These are phyloP conservation scores for Galago senegalensis DNA, from an alignment of 2,797 vertebrate species.

Conservation along the genomic window DNA sequence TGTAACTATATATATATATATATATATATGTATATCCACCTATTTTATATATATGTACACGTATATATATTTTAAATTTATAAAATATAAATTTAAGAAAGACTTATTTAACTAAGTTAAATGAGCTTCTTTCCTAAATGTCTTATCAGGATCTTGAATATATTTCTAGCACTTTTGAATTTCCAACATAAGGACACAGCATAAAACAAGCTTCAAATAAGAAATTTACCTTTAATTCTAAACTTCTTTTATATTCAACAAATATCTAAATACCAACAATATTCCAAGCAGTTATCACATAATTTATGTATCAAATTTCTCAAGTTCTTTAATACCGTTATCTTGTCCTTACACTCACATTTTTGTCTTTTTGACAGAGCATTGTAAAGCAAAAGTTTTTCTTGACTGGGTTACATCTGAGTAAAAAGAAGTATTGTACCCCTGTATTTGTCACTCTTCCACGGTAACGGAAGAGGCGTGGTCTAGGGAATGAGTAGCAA, in stretches of 20 bases:
- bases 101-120: constrained; percentile 23
- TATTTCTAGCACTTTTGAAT: not conserved
- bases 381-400: not conserved
- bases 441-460: constrained; percentile 5
- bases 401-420: not conserved
- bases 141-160: not conserved
- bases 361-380: not conserved
- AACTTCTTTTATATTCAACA: not conserved
- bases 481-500: constrained; percentile 15
- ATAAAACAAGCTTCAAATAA: not conserved
- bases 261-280: not conserved
- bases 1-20: not conserved
- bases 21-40: not conserved
- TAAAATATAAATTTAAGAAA: not conserved
- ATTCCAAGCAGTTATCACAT: not conserved
- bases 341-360: not conserved
- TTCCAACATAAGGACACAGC: not conserved
- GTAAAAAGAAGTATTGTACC: not conserved
- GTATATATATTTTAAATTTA: not conserved
- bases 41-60: not conserved
- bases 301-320: not conserved
- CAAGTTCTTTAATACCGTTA: not conserved
- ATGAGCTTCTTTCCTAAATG: not conserved
- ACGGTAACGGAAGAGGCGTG: not conserved
- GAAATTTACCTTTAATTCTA: not conserved